Conservation (phyloP, 2,797 vertebrate species). For the Hydrophis major region DNA sequence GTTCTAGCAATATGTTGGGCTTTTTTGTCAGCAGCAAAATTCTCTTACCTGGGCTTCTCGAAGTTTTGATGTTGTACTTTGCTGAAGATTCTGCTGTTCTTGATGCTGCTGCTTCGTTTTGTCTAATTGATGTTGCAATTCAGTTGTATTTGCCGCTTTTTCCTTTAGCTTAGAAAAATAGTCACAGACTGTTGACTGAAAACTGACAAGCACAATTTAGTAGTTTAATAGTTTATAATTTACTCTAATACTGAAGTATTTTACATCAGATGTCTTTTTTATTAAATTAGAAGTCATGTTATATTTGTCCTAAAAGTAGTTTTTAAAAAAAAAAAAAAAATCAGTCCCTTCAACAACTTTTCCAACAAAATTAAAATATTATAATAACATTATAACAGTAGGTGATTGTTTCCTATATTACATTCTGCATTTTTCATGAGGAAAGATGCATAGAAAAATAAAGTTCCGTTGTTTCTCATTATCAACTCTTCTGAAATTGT, state of each 20-base stretch:
- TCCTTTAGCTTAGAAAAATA: constrained; percentile 85
- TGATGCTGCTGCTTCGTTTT: constrained; percentile 95
- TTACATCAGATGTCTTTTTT: constrained; percentile 35
- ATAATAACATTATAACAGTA: constrained; percentile 2
- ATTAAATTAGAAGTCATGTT: constrained; percentile 1
- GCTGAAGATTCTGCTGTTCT: constrained; percentile 91
- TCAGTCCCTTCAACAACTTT: constrained; percentile 35
- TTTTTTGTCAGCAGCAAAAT: neutral
- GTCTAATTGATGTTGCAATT: constrained; percentile 92
- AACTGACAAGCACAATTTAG: constrained; percentile 34
- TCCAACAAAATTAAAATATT: neutral
- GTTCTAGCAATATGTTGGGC: neutral
- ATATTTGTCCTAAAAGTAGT: neutral
- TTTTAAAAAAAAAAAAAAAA: neutral
- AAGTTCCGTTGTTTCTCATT: neutral
- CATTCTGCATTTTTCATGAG: constrained; percentile 26
- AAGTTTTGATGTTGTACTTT: constrained; percentile 91
- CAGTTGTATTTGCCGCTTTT: constrained; percentile 80
- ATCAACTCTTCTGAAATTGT: neutral
- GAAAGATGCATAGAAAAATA: constrained; percentile 6
- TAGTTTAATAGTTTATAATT: constrained; percentile 12
- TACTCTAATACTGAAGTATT: constrained; percentile 27
- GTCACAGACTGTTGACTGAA: constrained; percentile 42
- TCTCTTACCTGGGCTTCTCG: constrained; percentile 90
- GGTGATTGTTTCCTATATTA: neutral